These are phyloP conservation scores for Nannoperca australis DNA, from an alignment of 2,797 vertebrate species.

Conservation along the genomic window DNA sequence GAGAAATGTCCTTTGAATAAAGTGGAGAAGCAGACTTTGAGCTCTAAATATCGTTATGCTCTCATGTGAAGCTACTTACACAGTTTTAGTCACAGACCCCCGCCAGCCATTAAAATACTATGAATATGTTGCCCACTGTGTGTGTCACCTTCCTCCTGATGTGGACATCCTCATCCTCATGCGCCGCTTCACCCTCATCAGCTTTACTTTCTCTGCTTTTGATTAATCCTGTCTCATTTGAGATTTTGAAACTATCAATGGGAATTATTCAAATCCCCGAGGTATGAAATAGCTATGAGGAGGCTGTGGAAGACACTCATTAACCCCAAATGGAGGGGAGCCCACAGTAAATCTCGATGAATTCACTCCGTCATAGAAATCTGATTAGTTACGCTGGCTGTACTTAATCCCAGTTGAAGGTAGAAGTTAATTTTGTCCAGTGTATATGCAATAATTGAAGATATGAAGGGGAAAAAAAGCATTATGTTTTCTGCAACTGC, in stretches of 20 bases:
- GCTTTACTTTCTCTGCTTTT: slow-evolving; percentile 78
- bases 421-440: slow-evolving; percentile 76
- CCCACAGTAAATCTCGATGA: slow-evolving; percentile 75
- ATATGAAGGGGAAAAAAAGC: slow-evolving; percentile 29
- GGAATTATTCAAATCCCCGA: slow-evolving; percentile 86
- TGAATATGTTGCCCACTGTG: slow-evolving; percentile 51
- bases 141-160: slow-evolving; percentile 69
- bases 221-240: slow-evolving; percentile 84
- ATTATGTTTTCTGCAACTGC: slow-evolving; percentile 30
- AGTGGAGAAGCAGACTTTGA: slow-evolving; percentile 39
- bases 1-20: slow-evolving; percentile 62
- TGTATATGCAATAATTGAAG: slow-evolving; percentile 52
- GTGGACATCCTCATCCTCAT: slow-evolving; percentile 72
- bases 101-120: slow-evolving; percentile 69
- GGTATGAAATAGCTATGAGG: slow-evolving; percentile 83
- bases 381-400: slow-evolving; percentile 80
- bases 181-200: slow-evolving; percentile 67
- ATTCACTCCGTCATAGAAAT: slow-evolving; percentile 76
- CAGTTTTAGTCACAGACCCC: slow-evolving; percentile 73
- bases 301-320: slow-evolving; percentile 82
- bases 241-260: slow-evolving; percentile 84
- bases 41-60: slow-evolving; percentile 70
- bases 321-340: slow-evolving; percentile 82
- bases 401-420: slow-evolving; percentile 81
- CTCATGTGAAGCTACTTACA: slow-evolving; percentile 58